Percentiles rank a stretch among this genome's conserved stretches.
Evolutionary conservation across 2,113 vertebrate genomes (phyloP).

Genomic region (Pao palembangensis): DNA sequence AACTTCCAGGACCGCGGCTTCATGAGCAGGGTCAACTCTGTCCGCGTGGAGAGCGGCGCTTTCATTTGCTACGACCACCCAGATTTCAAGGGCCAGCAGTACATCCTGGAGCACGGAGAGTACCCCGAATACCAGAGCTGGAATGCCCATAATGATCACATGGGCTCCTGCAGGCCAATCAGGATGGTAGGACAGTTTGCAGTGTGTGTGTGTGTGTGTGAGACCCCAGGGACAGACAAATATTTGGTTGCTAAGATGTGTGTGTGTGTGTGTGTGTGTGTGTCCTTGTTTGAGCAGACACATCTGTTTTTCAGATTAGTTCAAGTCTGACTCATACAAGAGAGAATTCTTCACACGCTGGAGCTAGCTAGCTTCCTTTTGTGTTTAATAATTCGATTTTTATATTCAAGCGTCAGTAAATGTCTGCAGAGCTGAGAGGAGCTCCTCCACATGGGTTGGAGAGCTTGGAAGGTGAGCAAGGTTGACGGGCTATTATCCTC

Average conservation of each 20-base stretch:
- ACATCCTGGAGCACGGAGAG: constrained; percentile 85
- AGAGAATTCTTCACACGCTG: background rate
- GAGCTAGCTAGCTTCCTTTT: no score
- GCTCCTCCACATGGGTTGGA: background rate
- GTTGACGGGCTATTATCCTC: constrained; percentile 28
- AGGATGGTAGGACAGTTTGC: constrained; percentile 79
- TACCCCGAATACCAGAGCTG: constrained; percentile 88
- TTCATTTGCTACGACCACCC: constrained; percentile 89
- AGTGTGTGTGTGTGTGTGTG: background rate
- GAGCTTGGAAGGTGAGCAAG: constrained; percentile 9
- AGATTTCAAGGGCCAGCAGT: constrained; percentile 88
- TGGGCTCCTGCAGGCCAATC: constrained; percentile 87
- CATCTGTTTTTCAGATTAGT: constrained; percentile 10
- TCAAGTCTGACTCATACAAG: background rate
- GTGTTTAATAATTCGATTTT: background rate
- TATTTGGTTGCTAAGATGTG: constrained; percentile 24
- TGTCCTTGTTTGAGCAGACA: background rate
- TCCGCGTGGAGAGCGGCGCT: constrained; percentile 84
- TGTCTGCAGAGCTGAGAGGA: no score
- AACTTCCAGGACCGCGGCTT: constrained; percentile 91
- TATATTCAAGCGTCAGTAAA: no score
- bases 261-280: background rate
- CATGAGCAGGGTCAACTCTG: constrained; percentile 87
- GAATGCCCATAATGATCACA: constrained; percentile 87
- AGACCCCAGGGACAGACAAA: constrained; percentile 25